Conservation (phyloP, 2,797 vertebrate genomes). For the Pseudopleuronectes americanus region DNA sequence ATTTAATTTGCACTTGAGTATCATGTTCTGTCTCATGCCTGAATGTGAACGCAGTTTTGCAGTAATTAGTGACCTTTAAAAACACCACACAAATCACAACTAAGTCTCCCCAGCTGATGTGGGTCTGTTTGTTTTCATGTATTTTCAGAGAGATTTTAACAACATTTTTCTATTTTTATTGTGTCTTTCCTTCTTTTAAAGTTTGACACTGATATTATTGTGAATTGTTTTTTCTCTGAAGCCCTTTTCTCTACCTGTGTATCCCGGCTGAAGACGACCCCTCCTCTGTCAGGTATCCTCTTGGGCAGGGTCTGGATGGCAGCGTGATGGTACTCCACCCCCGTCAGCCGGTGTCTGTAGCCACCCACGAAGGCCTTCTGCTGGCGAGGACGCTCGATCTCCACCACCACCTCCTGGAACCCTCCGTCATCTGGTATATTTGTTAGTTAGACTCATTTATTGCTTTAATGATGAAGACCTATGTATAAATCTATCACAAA, state of each 20-base stretch:
- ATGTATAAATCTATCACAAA: no score
- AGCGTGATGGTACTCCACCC: slow-evolving; percentile 89
- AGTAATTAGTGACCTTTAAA: slow-evolving; percentile 46
- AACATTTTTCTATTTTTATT: background rate
- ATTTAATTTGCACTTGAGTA: slow-evolving; percentile 20
- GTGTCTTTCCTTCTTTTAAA: background rate
- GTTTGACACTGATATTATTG: background rate
- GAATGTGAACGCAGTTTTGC: slow-evolving; percentile 8
- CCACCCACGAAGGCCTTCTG: slow-evolving; percentile 92
- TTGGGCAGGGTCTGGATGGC: slow-evolving; percentile 88
- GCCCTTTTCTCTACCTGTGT: slow-evolving; percentile 85
- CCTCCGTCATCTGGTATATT: slow-evolving; percentile 33
- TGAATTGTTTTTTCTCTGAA: background rate
- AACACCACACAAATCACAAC: background rate
- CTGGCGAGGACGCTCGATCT: slow-evolving; percentile 85
- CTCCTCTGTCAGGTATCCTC: slow-evolving; percentile 74
- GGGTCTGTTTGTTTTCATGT: background rate
- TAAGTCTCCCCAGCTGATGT: background rate
- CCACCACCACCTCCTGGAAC: slow-evolving; percentile 85
- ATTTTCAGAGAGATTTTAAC: background rate
- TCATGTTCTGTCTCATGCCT: slow-evolving; percentile 18
- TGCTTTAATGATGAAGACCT: no score
- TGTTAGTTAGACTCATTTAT: background rate
- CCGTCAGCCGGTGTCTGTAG: slow-evolving; percentile 87
- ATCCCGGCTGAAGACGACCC: slow-evolving; percentile 82